Evolutionary conservation across 2,113 vertebrate genomes (phyloP), one percentile per base, ranked within the genome.

Genomic region (Climacteris rufus): DNA sequence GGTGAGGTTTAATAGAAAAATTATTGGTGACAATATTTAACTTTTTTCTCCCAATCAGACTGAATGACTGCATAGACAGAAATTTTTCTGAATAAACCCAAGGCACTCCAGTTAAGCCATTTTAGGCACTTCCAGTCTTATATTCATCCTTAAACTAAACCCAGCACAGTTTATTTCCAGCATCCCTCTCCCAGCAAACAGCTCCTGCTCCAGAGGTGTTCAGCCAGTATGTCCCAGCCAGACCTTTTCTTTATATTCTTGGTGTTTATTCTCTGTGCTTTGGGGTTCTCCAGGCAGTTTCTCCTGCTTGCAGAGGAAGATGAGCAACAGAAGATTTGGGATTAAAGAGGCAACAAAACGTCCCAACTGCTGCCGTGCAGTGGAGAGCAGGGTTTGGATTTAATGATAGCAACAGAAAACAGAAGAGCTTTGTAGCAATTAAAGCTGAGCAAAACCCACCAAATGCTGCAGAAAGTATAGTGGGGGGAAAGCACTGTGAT

Each of bases 361-460:
- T 75, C 53, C 83, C 11, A 60, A 71, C 39, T 1, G 0, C 75
- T 57, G 84, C 40, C 2, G 0, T 54, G 84, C 0, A 0, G 79
- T 25, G 3, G 40, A 35, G 83, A 90, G 50, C 30, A 19, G 72
- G 83, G 27, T 68, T 71, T 1, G 1, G 84, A 72, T 87, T 89
- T 74, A 90, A 35, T 4, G 24, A 57, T 89, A 65, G 69, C 52
- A 33, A 15, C 53, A 78, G 83, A 83, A 86, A 68, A 66, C 4
- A 39, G 78, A n/a, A 80, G 57, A 90, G 72, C 28, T 89, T 75
- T 87, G 83, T 10, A 65, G 64, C 77, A 82, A 92, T 75, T 93
- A 78, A 83, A 95, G 84, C 72, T 66, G 60, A 76, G 49, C 85
- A 84, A 81, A 96, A 9, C 56, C 61, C 87, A 74, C 66, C 50